Evolutionary conservation across 2,113 vertebrate genomes (phyloP).

Genomic region (Telmatochromis sp.): DNA sequence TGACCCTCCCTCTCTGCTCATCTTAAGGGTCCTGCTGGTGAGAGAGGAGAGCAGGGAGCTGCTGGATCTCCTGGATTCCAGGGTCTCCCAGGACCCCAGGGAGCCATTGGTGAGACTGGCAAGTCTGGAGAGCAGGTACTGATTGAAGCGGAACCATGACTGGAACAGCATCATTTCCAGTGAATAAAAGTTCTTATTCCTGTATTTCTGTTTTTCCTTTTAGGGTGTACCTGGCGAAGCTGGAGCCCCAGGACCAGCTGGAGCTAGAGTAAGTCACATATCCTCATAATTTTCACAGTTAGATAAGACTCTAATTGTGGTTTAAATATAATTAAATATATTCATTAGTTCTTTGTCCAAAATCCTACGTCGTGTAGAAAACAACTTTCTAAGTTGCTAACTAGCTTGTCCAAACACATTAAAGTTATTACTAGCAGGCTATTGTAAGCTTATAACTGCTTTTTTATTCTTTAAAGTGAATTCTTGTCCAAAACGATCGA

Average conservation of each 20-base stretch:
- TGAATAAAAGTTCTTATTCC: neutral
- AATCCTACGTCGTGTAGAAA: neutral
- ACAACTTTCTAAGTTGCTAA: neutral
- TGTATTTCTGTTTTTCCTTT: neutral
- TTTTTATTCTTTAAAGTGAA: neutral
- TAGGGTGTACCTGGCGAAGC: slow-evolving; percentile 84
- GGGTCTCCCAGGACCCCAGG: slow-evolving; percentile 92
- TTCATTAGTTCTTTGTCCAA: neutral
- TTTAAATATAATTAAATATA: neutral
- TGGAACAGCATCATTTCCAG: neutral
- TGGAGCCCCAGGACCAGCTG: slow-evolving; percentile 79
- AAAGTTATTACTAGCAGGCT: neutral
- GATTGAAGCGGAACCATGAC: neutral
- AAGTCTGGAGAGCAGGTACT: slow-evolving; percentile 91
- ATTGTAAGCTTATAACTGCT: neutral
- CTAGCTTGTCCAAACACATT: neutral
- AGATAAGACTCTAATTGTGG: neutral
- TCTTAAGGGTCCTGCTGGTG: slow-evolving; percentile 86
- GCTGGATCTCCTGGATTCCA: slow-evolving; percentile 89
- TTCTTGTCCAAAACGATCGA: neutral
- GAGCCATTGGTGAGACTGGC: slow-evolving; percentile 82
- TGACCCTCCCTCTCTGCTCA: neutral
- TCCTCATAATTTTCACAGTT: neutral
- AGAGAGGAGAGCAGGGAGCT: slow-evolving; percentile 91
- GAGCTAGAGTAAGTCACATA: slow-evolving; percentile 82